Evolutionary conservation across 2,797 vertebrate species (phyloP).

Genomic region (Sarcophilus harrisii): DNA sequence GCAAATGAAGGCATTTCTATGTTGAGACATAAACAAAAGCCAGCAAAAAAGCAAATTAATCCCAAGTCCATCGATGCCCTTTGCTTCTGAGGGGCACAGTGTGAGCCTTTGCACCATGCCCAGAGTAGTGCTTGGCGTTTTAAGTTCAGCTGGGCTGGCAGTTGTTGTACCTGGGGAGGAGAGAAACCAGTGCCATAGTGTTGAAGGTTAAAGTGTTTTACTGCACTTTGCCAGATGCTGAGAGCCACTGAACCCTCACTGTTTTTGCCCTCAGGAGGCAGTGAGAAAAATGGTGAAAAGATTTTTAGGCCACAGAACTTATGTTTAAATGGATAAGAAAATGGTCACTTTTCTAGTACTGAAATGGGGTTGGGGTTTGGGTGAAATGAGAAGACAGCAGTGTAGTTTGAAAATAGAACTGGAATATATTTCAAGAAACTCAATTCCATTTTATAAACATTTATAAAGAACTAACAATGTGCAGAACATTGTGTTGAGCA

Average conservation of each 20-base stretch:
- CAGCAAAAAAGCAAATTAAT: slow-evolving; percentile 77
- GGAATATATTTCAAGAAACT: not conserved
- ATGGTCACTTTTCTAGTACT: not conserved
- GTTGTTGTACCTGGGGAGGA: slow-evolving; percentile 22
- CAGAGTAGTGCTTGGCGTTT: slow-evolving; percentile 74
- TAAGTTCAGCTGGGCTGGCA: not conserved
- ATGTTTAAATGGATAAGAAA: slow-evolving; percentile 27
- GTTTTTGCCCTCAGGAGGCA: slow-evolving; percentile 27
- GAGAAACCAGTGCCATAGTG: not conserved
- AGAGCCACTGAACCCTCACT: slow-evolving; percentile 45
- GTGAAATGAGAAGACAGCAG: not conserved
- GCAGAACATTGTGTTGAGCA: not conserved
- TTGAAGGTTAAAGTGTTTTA: slow-evolving; percentile 41
- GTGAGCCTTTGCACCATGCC: slow-evolving; percentile 51
- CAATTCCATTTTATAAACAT: not conserved
- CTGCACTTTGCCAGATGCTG: slow-evolving; percentile 11
- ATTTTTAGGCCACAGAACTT: slow-evolving; percentile 29
- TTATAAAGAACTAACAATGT: not conserved
- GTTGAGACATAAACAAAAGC: slow-evolving; percentile 74
- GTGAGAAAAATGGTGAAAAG: slow-evolving; percentile 22
- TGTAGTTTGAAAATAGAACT: slow-evolving; percentile 9
- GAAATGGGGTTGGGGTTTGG: not conserved
- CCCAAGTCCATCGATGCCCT: slow-evolving; percentile 62
- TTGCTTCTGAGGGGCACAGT: slow-evolving; percentile 65
- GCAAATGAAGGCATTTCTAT: slow-evolving; percentile 80